phyloP scores from a whole-genome alignment of 2,113 vertebrate species.

The Centropus bengalensis region DNA sequence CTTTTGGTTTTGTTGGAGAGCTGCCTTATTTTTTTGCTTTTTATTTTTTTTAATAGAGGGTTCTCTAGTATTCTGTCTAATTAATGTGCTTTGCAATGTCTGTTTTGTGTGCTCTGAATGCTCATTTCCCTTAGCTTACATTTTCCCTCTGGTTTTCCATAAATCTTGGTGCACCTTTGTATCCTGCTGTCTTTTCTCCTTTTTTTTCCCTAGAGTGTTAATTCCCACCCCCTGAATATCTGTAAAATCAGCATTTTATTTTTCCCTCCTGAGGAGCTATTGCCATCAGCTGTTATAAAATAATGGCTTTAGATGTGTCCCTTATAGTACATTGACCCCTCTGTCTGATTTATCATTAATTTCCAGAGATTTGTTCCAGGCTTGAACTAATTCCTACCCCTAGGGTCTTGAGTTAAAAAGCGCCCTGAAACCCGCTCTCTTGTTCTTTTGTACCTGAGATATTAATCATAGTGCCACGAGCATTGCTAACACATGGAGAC shows the following conservation, averaged over 20 bases:
- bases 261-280: conserved; percentile 37
- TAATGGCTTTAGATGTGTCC: conserved; percentile 73
- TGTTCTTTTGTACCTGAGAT: conserved; percentile 35
- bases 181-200: conserved; percentile 34
- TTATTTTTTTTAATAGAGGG: neutral
- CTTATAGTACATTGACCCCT: conserved; percentile 63
- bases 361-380: conserved; percentile 68
- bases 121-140: conserved; percentile 30
- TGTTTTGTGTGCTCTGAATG: neutral
- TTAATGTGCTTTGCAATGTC: neutral
- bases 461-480: conserved; percentile 37
- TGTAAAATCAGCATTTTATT: conserved; percentile 74
- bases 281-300: conserved; percentile 69
- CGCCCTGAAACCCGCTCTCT: conserved; percentile 20
- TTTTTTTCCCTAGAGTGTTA: conserved; percentile 67
- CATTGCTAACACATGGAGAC: neutral
- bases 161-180: conserved; percentile 63
- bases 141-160: conserved; percentile 47
- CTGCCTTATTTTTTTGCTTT: neutral
- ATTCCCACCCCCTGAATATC: conserved; percentile 39
- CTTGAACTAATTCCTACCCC: conserved; percentile 56
- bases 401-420: conserved; percentile 54
- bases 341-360: conserved; percentile 73
- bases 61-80: neutral
- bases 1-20: neutral